Conservation (phyloP, 2,797 vertebrate species). For the Trachurus trachurus region DNA sequence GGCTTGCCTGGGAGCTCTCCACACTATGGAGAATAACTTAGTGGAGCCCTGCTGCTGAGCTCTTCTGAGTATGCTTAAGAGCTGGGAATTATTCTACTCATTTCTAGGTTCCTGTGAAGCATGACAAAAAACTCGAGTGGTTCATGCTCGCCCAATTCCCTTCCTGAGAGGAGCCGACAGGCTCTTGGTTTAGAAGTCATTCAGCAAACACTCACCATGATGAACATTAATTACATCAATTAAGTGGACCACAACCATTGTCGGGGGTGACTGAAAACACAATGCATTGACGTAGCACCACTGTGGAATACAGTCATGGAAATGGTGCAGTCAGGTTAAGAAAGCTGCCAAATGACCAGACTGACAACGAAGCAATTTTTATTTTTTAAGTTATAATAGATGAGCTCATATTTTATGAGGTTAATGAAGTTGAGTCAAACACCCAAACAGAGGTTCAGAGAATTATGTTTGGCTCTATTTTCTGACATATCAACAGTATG, state of each 20-base stretch:
- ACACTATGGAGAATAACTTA: conserved; percentile 72
- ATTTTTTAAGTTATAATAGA: background rate
- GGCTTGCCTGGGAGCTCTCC: conserved; percentile 67
- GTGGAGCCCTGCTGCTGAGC: conserved; percentile 74
- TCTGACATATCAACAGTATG: too few species aligned
- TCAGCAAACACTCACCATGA: conserved; percentile 79
- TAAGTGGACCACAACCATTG: conserved; percentile 77
- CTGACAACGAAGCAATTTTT: background rate
- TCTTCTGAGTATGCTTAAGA: conserved; percentile 80
- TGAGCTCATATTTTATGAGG: background rate
- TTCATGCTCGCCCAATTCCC: conserved; percentile 77
- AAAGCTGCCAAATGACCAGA: conserved; percentile 26
- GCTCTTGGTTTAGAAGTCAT: conserved; percentile 72
- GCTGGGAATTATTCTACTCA: conserved; percentile 82
- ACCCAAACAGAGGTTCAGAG: too few species aligned
- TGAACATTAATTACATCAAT: conserved; percentile 82
- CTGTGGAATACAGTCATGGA: conserved; percentile 20
- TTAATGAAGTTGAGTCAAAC: background rate
- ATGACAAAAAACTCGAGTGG: conserved; percentile 81
- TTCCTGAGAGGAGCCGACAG: conserved; percentile 77
- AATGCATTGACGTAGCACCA: conserved; percentile 45
- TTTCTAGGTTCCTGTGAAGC: conserved; percentile 82
- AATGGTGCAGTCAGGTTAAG: conserved; percentile 45
- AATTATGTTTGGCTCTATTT: too few species aligned
- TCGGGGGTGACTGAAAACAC: conserved; percentile 63